Evolutionary conservation across 2,888 invertebrate genomes (phyloP).

Genomic region (Acleris emargana): DNA sequence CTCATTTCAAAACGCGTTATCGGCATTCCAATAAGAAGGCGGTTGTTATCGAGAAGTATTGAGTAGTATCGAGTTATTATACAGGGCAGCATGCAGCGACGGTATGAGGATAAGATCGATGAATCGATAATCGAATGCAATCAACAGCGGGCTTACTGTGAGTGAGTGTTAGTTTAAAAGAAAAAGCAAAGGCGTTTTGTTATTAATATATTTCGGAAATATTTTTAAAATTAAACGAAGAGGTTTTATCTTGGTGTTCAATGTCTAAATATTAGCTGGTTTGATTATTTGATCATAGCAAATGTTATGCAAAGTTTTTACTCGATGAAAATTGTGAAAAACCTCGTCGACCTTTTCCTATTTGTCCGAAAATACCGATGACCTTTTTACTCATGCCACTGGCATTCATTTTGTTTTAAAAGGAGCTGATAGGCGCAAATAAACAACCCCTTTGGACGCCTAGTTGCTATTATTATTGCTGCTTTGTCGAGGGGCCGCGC

Average conservation of each 20-base stretch:
- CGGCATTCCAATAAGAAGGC: conserved; percentile 41
- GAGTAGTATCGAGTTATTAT: conserved; percentile 41
- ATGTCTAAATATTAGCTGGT: too few species aligned
- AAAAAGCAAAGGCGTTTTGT: conserved; percentile 18
- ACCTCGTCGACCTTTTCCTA: too few species aligned
- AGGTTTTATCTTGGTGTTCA: too few species aligned
- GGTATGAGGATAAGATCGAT: conserved; percentile 53
- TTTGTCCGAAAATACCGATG: neutral
- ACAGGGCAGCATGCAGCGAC: conserved; percentile 39
- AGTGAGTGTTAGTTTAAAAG: conserved; percentile 29
- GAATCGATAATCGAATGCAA: conserved; percentile 65
- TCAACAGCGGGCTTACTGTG: conserved; percentile 50
- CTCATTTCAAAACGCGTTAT: conserved; percentile 34
- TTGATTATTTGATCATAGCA: too few species aligned
- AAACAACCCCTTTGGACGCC: conserved; percentile 48
- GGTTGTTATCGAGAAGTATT: conserved; percentile 36
- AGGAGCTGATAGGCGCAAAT: conserved; percentile 36
- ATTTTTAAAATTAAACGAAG: too few species aligned
- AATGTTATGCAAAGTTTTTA: too few species aligned
- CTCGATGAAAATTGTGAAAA: too few species aligned
- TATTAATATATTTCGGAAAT: too few species aligned
- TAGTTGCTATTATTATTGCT: conserved; percentile 34
- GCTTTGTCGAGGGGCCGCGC: conserved; percentile 12
- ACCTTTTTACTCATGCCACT: conserved; percentile 28
- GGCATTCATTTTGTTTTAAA: conserved; percentile 30